These are phyloP conservation scores for Labroides dimidiatus DNA, from an alignment of 2,797 vertebrate genomes.

Conservation along the genomic window DNA sequence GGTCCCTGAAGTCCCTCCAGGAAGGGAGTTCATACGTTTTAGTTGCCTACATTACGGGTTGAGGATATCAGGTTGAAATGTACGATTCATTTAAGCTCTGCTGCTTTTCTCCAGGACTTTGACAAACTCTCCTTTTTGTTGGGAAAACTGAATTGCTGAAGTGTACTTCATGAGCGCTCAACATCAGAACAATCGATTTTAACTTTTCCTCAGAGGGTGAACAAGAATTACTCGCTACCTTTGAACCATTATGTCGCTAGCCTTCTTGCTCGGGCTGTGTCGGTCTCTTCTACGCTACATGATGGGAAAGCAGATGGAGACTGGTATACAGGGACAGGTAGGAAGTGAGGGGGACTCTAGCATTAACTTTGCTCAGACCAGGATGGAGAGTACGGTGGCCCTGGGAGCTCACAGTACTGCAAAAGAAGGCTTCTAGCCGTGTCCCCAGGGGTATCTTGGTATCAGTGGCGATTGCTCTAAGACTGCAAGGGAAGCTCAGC, in stretches of 20 bases:
- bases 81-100: background rate
- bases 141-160: background rate
- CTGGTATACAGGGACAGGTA: no score
- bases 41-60: background rate
- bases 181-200: background rate
- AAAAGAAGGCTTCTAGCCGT: no score
- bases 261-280: background rate
- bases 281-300: background rate
- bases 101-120: background rate
- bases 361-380: no score
- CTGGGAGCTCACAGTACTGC: no score
- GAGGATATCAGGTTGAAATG: background rate
- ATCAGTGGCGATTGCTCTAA: no score
- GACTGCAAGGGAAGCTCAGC: no score
- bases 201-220: no score
- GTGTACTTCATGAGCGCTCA: background rate
- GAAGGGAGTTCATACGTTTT: constrained; percentile 6
- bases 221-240: no score
- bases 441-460: no score
- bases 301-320: background rate
- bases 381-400: no score
- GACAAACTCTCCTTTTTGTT: background rate
- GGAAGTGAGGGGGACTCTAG: no score
- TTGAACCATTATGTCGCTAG: background rate
- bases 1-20: background rate